A percentile compares a stretch with the other conserved stretches of the same genome.
Conservation (phyloP, 1,140 invertebrate genomes). For the Hetaerina americana region DNA sequence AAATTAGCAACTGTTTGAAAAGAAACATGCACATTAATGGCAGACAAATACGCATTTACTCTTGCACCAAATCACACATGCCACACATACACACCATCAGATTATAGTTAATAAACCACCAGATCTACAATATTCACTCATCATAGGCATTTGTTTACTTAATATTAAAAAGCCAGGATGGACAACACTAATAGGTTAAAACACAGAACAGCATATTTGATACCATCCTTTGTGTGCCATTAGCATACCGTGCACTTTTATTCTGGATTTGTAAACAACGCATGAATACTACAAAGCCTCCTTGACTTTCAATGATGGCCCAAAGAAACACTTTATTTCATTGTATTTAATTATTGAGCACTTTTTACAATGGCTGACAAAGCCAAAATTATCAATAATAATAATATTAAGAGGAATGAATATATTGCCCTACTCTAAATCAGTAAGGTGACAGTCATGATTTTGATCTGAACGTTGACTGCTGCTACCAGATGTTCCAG, state of each 20-base stretch:
- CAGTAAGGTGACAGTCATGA: not conserved
- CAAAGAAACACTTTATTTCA: not conserved
- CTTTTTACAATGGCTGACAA: not conserved
- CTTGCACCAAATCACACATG: not conserved
- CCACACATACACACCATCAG: not conserved
- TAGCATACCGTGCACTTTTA: not conserved
- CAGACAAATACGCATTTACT: too few species aligned
- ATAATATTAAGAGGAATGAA: not conserved
- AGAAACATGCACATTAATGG: too few species aligned
- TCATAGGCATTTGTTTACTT: not conserved
- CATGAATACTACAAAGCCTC: not conserved
- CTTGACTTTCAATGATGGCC: not conserved
- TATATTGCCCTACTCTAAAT: not conserved
- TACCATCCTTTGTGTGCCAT: not conserved
- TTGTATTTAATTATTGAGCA: not conserved
- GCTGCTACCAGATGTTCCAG: not conserved
- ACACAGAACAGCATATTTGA: not conserved
- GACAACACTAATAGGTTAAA: not conserved
- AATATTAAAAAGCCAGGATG: not conserved
- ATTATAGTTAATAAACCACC: not conserved
- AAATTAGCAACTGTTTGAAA: too few species aligned
- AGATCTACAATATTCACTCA: not conserved
- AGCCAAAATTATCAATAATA: too few species aligned
- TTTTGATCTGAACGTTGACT: not conserved
- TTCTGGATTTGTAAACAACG: not conserved